Evolutionary conservation across 2,113 vertebrate species (phyloP), one percentile per base, ranked within the genome.

Genomic region (Centropus bengalensis): DNA sequence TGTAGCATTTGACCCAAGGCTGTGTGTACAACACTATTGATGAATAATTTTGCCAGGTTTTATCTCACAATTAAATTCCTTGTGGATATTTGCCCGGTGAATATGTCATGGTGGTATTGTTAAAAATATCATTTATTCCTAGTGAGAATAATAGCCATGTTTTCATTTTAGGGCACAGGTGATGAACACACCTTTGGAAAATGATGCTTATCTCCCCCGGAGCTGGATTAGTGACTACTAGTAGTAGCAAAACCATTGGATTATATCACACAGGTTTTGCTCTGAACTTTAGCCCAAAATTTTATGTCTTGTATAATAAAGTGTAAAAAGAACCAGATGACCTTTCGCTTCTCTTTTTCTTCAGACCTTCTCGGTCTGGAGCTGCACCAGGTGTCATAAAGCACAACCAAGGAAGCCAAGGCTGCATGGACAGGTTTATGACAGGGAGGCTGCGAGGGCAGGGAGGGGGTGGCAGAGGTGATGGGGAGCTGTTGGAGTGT

Each of bases 131-230:
- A 16, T 74, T 88, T 86, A 49, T 36, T 56, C 84, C 54, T 86
- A 92, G 21, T 44, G 27, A 96, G 86, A 71, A 45, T 75, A 96
- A 92, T 59, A 90, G 87, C 55, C 69, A 64, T 20, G 33, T 96
- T 96, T 91, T 95, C n/a, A 77, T 92, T 89, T 94, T 86, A 92
- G 70, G 95, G 56, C 66, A 93, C 63, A 91, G 44, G 73, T 87
- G 93, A 94, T 93, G 97, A 96, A 86, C 54, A 84, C 32, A 36
- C 71, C 82, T 94, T 96, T 96, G 94, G 96, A 97, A 97, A 96
- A 33, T 4, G 8, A 77, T 85, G 42, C 36, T 91, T 19, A 36
- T 36, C 82, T 93, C 64, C 76, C 89, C 64, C 91, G 83, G 52
- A 94, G 83, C 75, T 91, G 59, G 32, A 91, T 74, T 84, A 58